phyloP scores from a whole-genome alignment of 2,888 invertebrate genomes.

The Phyllotreta cruciferae region DNA sequence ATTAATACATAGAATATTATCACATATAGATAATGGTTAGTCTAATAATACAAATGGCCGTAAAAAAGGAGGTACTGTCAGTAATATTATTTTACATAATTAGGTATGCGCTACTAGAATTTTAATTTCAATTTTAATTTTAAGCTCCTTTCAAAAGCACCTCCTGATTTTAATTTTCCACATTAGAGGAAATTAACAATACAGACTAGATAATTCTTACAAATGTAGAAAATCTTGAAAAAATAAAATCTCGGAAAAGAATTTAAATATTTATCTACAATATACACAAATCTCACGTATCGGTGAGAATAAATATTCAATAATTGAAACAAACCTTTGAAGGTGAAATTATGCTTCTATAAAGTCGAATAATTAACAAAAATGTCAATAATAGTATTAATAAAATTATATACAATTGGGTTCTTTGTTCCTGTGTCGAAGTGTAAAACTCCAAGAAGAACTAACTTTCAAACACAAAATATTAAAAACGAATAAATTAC shows the following conservation, averaged over 20 bases:
- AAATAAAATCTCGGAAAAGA: slow-evolving; percentile 34
- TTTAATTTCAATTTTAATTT: too few species aligned
- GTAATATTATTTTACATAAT: too few species aligned
- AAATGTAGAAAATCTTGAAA: slow-evolving; percentile 31
- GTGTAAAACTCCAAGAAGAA: too few species aligned
- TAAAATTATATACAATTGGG: too few species aligned
- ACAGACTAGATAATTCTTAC: slow-evolving; percentile 44
- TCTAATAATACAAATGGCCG: too few species aligned
- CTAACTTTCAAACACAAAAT: too few species aligned
- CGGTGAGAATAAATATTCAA: slow-evolving; percentile 1
- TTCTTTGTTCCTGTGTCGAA: too few species aligned
- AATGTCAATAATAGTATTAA: background rate
- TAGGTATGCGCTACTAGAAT: too few species aligned
- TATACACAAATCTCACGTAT: slow-evolving; percentile 15
- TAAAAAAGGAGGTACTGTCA: too few species aligned
- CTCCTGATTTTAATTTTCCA: slow-evolving; percentile 38
- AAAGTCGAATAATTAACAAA: background rate
- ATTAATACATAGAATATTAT: too few species aligned
- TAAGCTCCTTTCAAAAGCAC: slow-evolving; percentile 39
- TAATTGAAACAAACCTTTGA: slow-evolving; percentile 1
- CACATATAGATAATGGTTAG: too few species aligned
- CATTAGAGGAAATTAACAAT: slow-evolving; percentile 34
- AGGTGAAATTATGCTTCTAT: slow-evolving; percentile 9
- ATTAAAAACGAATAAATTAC: too few species aligned
- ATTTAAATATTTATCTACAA: slow-evolving; percentile 22